Conservation (phyloP, 2,797 vertebrate species). For the Phalloptychus januarius region DNA sequence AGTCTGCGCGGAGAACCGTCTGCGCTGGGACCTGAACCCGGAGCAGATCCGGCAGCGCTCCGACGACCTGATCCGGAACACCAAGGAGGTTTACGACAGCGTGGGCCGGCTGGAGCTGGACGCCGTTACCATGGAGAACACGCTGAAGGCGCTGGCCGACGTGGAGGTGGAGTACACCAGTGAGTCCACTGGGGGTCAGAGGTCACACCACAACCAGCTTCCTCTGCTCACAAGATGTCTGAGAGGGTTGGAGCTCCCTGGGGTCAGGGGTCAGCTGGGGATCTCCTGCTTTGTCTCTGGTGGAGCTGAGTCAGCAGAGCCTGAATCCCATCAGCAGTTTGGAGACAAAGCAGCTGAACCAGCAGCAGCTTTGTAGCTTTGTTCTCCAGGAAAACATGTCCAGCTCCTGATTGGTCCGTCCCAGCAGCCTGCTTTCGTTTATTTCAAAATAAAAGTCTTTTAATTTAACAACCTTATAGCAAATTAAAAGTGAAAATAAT, state of each 20-base stretch:
- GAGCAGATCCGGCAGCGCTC: constrained; percentile 84
- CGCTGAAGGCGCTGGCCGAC: constrained; percentile 88
- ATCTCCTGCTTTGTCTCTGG: constrained; percentile 32
- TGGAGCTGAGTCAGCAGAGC: constrained; percentile 60
- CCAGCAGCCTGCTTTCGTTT: too few species aligned
- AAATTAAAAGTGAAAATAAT: too few species aligned
- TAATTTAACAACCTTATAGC: too few species aligned
- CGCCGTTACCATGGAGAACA: constrained; percentile 86
- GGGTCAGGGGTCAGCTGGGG: neutral
- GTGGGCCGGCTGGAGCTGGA: constrained; percentile 83
- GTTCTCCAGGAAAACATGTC: constrained; percentile 27
- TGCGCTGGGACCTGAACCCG: constrained; percentile 89
- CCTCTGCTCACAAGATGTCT: neutral
- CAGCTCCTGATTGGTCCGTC: neutral
- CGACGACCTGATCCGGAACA: constrained; percentile 82
- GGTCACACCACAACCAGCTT: too few species aligned
- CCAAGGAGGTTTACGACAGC: constrained; percentile 88
- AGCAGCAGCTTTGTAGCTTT: constrained; percentile 51
- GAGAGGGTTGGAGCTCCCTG: too few species aligned
- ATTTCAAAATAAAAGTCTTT: too few species aligned
- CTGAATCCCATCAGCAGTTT: constrained; percentile 75
- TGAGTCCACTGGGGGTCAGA: constrained; percentile 44
- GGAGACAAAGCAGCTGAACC: constrained; percentile 66
- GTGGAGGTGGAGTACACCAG: constrained; percentile 94
- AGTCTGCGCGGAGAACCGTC: constrained; percentile 72